A percentile compares a stretch with the other conserved stretches of the same genome.
Conservation (phyloP, 2,797 vertebrate species). For the Lepidocolaptes lacrymiger region DNA sequence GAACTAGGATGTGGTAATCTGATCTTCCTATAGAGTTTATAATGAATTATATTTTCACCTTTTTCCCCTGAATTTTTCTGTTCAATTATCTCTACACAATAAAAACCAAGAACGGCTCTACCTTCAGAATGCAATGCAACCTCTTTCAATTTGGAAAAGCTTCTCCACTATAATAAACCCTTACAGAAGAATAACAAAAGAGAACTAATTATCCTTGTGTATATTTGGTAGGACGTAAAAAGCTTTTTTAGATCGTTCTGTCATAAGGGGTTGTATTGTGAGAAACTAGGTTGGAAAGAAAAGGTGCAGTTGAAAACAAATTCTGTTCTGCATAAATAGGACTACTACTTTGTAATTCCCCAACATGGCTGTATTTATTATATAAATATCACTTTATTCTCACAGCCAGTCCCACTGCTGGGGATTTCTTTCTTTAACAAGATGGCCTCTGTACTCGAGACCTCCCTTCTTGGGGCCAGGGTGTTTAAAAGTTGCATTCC, state of each 20-base stretch:
- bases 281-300: constrained; percentile 32
- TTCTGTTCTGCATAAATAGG: constrained; percentile 13
- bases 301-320: constrained; percentile 45
- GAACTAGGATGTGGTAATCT: constrained; percentile 1
- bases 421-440: constrained; percentile 11
- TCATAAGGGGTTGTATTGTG: constrained; percentile 18
- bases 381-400: constrained; percentile 34
- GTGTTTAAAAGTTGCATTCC: constrained; percentile 59
- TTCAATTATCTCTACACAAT: constrained; percentile 33
- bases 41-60: constrained; percentile 36
- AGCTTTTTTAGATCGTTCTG: constrained; percentile 31
- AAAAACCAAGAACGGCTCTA: not conserved
- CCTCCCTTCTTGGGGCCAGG: constrained; percentile 8
- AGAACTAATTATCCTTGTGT: constrained; percentile 47
- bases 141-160: constrained; percentile 32
- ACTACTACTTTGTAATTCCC: not conserved
- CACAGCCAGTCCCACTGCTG: not conserved
- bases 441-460: constrained; percentile 28
- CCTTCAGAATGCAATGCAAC: constrained; percentile 24
- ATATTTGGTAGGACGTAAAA: constrained; percentile 48
- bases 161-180: constrained; percentile 35
- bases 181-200: constrained; percentile 43
- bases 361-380: constrained; percentile 1
- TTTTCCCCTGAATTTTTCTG: constrained; percentile 20
- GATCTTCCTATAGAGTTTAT: not conserved